Evolutionary conservation across 2,888 invertebrate genomes (phyloP).

Genomic region (Iselma pallidipennis): DNA sequence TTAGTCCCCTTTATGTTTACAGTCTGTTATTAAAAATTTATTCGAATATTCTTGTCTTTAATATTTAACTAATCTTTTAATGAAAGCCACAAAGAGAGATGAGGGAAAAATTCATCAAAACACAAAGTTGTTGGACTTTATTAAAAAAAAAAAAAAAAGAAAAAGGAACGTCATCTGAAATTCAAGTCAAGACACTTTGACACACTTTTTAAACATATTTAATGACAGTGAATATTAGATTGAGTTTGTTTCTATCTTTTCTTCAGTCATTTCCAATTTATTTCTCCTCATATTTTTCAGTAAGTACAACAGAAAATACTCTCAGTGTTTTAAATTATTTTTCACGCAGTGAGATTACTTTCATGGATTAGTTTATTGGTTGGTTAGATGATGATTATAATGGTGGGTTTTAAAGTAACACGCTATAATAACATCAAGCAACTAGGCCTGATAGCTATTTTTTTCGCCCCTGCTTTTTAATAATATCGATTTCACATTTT

Average conservation of each 20-base stretch:
- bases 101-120: not conserved
- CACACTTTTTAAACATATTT: not conserved
- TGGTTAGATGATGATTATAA: not conserved
- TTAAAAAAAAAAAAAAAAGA: not conserved
- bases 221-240: no score
- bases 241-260: no score
- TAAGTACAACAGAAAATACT: no score
- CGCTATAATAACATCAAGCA: not conserved
- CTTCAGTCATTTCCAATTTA: no score
- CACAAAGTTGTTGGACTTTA: not conserved
- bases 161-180: no score
- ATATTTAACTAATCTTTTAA: not conserved
- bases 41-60: not conserved
- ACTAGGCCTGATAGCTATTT: not conserved
- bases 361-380: not conserved
- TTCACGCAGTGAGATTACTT: no score
- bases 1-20: no score
- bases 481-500: slow-evolving; percentile 3
- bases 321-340: no score
- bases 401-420: not conserved
- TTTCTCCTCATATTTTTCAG: no score
- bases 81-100: not conserved
- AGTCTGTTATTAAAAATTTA: not conserved
- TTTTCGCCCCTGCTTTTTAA: not conserved
- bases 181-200: no score